These are phyloP conservation scores for Rhabditophanes sp. DNA, from an alignment of 2,888 invertebrate species.

Conservation along the genomic window DNA sequence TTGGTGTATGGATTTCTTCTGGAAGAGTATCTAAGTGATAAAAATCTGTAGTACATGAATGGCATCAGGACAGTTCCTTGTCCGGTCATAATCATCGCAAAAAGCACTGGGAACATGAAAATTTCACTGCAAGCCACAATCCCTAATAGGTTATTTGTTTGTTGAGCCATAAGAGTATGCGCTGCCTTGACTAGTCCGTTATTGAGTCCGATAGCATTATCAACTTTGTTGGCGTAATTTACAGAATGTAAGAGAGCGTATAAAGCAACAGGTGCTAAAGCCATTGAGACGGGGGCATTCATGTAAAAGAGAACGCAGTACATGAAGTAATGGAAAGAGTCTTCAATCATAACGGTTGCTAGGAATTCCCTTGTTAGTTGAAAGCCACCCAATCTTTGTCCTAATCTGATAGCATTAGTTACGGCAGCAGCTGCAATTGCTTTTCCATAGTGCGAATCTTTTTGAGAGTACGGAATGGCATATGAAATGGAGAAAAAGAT, in stretches of 20 bases:
- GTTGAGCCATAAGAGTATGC: slow-evolving; percentile 12
- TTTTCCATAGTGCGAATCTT: slow-evolving; percentile 70
- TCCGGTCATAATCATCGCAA: slow-evolving; percentile 59
- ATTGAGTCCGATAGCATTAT: slow-evolving; percentile 9
- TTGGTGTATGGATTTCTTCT: slow-evolving; percentile 87
- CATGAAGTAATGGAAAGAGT: slow-evolving; percentile 70
- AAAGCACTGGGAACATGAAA: slow-evolving; percentile 51
- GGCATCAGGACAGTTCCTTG: slow-evolving; percentile 75
- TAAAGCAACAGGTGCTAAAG: slow-evolving; percentile 71
- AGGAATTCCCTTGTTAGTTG: slow-evolving; percentile 65
- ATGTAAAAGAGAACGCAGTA: slow-evolving; percentile 85
- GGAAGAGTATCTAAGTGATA: slow-evolving; percentile 75
- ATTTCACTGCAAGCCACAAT: slow-evolving; percentile 84
- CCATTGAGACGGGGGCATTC: slow-evolving; percentile 71
- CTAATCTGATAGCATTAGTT: slow-evolving; percentile 77
- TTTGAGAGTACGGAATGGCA: slow-evolving; percentile 53
- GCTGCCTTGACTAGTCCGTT: slow-evolving; percentile 11
- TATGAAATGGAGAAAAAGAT: slow-evolving; percentile 69
- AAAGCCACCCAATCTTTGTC: slow-evolving; percentile 66
- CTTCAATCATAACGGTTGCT: slow-evolving; percentile 61
- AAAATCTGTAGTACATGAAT: slow-evolving; percentile 88
- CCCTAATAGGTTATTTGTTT: slow-evolving; percentile 47
- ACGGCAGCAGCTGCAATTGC: slow-evolving; percentile 73
- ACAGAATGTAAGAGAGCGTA: slow-evolving; percentile 74
- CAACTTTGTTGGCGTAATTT: slow-evolving; percentile 63